These are phyloP conservation scores for Pelecanoides urinatrix DNA, from an alignment of 2,113 vertebrate genomes.

Conservation along the genomic window DNA sequence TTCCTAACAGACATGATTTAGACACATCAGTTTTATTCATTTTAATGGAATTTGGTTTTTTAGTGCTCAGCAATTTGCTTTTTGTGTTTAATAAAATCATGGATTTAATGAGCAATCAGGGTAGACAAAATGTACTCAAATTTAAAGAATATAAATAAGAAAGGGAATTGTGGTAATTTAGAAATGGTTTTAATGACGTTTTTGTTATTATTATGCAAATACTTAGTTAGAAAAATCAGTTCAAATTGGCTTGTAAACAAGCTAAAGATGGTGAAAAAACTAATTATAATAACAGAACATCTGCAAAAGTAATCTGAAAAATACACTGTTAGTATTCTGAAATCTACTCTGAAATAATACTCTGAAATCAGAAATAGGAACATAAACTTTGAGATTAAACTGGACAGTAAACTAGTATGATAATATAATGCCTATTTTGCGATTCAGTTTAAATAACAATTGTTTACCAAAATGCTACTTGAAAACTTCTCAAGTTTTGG, in stretches of 20 bases:
- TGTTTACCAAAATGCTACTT: background rate
- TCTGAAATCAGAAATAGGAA: background rate
- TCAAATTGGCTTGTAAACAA: background rate
- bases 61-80: background rate
- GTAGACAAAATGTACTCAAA: background rate
- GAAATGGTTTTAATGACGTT: background rate
- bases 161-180: background rate
- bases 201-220: conserved; percentile 33
- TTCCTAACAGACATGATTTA: background rate
- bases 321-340: background rate
- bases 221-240: conserved; percentile 1
- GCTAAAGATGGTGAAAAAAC: background rate
- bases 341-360: background rate
- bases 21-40: background rate
- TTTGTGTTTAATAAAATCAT: background rate
- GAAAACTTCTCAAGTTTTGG: background rate
- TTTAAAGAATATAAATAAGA: conserved; percentile 3
- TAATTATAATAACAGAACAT: background rate
- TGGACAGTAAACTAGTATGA: background rate
- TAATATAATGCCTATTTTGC: background rate
- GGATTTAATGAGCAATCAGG: conserved; percentile 21
- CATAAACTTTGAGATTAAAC: background rate
- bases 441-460: fast-evolving
- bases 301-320: background rate
- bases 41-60: background rate